Conservation (phyloP, 2,797 vertebrate genomes). For the Darevskia mixta region DNA sequence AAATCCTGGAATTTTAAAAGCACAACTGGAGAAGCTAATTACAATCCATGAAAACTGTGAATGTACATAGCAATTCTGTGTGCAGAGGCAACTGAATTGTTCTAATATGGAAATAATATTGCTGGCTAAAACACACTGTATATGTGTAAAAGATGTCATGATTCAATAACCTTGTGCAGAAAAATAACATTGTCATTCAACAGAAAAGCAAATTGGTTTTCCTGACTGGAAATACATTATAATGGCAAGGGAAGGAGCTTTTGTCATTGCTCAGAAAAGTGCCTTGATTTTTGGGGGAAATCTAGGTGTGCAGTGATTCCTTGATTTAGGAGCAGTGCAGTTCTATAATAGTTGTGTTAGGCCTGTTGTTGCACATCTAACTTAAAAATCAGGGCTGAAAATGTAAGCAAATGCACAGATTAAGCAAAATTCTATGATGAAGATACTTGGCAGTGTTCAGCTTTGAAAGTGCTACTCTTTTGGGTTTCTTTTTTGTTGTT, state of each 20-base stretch:
- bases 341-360: slow-evolving; percentile 45
- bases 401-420: slow-evolving; percentile 51
- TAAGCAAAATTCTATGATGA: slow-evolving; percentile 61
- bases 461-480: slow-evolving; percentile 67
- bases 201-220: slow-evolving; percentile 53
- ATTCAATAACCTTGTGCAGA: slow-evolving; percentile 68
- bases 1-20: slow-evolving; percentile 82
- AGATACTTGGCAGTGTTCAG: slow-evolving; percentile 60
- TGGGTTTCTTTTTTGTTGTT: slow-evolving; percentile 66
- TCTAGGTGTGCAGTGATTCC: slow-evolving; percentile 40
- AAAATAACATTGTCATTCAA: slow-evolving; percentile 59
- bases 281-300: slow-evolving; percentile 63
- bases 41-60: slow-evolving; percentile 85
- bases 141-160: slow-evolving; percentile 69
- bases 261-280: slow-evolving; percentile 62
- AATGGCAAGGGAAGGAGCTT: slow-evolving; percentile 52
- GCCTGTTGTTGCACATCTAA: slow-evolving; percentile 37
- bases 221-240: slow-evolving; percentile 46
- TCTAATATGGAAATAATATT: slow-evolving; percentile 73
- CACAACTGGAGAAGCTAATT: slow-evolving; percentile 88
- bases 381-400: slow-evolving; percentile 57
- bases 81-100: slow-evolving; percentile 78
- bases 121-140: slow-evolving; percentile 74
- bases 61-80: slow-evolving; percentile 86
- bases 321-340: slow-evolving; percentile 50